Percentiles rank a stretch among this genome's conserved stretches.
These are phyloP conservation scores for Phrixothrix hirtus DNA, from an alignment of 2,888 invertebrate species.

Conservation along the genomic window DNA sequence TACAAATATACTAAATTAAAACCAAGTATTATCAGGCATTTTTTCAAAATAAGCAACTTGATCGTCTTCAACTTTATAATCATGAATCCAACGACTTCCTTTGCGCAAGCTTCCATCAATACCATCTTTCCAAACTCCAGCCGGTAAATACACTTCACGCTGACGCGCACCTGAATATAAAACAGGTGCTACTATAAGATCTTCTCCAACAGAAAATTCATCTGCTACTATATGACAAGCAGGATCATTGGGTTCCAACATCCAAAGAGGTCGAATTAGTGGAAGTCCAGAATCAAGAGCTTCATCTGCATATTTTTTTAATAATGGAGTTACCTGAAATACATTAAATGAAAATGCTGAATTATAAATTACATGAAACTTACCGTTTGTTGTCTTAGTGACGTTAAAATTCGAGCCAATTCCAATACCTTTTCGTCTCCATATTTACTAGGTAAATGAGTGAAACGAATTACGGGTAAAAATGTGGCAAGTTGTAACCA, in stretches of 20 bases:
- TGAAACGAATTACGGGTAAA: slow-evolving; percentile 89
- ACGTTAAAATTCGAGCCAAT: slow-evolving; percentile 74
- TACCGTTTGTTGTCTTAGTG: slow-evolving; percentile 73
- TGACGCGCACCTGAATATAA: slow-evolving; percentile 70
- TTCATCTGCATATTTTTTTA: slow-evolving; percentile 77
- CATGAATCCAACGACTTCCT: slow-evolving; percentile 89
- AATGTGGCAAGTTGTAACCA: slow-evolving; percentile 92
- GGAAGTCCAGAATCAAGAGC: slow-evolving; percentile 82
- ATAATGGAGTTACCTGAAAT: slow-evolving; percentile 69
- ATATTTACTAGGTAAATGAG: slow-evolving; percentile 86
- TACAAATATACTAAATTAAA: too few species aligned
- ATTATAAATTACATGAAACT: slow-evolving; percentile 39
- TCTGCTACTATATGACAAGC: slow-evolving; percentile 77
- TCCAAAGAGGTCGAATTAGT: slow-evolving; percentile 87
- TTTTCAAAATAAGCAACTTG: slow-evolving; percentile 83
- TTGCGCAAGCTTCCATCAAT: slow-evolving; percentile 84
- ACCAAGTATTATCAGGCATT: slow-evolving; percentile 82
- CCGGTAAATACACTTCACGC: slow-evolving; percentile 85
- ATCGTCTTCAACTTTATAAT: slow-evolving; percentile 77
- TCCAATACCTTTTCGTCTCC: slow-evolving; percentile 75
- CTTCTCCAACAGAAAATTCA: slow-evolving; percentile 88
- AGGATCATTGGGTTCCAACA: slow-evolving; percentile 78
- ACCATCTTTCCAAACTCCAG: slow-evolving; percentile 92
- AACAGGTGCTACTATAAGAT: slow-evolving; percentile 88
- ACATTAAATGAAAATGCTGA: neutral